A percentile compares a stretch with the other conserved stretches of the same genome.
phyloP scores from a whole-genome alignment of 2,113 vertebrate species.

The Grus americana region DNA sequence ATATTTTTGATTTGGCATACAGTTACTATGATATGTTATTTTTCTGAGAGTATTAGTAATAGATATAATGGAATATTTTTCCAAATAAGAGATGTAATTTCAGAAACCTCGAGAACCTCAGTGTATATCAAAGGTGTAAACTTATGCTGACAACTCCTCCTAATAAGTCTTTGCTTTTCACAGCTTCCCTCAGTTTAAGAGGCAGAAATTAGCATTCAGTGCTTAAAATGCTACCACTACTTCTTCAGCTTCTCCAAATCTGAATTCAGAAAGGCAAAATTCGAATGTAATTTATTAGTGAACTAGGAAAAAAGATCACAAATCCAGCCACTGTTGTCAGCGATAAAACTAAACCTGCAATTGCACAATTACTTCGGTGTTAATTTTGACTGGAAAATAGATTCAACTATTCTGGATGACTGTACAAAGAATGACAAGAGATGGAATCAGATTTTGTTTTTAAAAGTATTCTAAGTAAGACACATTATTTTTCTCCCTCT shows the following conservation, averaged over 20 bases:
- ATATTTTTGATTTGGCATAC: not conserved
- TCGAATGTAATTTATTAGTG: not conserved
- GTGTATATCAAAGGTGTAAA: conserved; percentile 2
- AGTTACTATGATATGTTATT: not conserved
- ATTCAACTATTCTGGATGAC: not conserved
- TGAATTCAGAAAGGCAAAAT: not conserved
- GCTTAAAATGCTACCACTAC: not conserved
- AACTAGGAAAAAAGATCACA: not conserved
- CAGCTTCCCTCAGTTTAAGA: conserved; percentile 16
- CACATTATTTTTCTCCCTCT: not conserved
- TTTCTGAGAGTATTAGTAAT: not conserved
- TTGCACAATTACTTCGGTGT: not conserved
- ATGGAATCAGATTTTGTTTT: not conserved
- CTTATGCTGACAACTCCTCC: not conserved
- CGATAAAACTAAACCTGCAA: not conserved
- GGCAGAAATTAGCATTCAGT: not conserved
- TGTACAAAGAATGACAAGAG: not conserved
- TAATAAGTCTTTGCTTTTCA: conserved; percentile 26
- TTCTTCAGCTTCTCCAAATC: not conserved
- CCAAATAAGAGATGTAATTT: not conserved
- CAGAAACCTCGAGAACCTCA: conserved; percentile 3
- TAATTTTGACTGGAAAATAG: not conserved
- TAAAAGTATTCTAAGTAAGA: not conserved
- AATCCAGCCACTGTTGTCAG: not conserved
- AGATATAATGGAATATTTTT: not conserved